Evolutionary conservation across 64 coral and sea anemone genomes (phyloP).

Genomic region (Porites australiensis): DNA sequence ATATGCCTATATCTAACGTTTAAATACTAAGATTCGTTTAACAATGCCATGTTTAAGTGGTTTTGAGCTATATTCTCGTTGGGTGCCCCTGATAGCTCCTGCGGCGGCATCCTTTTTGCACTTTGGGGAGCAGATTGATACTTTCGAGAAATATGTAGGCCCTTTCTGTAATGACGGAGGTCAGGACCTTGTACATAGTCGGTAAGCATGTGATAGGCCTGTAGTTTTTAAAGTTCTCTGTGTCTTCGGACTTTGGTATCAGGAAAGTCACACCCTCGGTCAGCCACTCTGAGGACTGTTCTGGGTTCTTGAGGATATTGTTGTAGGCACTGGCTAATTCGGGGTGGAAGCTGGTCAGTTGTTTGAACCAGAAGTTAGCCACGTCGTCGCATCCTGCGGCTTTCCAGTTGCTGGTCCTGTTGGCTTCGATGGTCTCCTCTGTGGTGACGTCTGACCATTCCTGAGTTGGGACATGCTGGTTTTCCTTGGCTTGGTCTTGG

Average conservation of each 20-base stretch:
- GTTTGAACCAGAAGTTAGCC: constrained; percentile 21
- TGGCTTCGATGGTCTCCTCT: background rate
- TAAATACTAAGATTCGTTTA: too few species aligned
- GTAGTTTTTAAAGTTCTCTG: background rate
- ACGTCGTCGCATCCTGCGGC: background rate
- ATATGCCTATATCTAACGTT: too few species aligned
- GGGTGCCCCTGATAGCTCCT: background rate
- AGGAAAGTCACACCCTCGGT: background rate
- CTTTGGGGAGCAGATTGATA: too few species aligned
- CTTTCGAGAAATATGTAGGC: too few species aligned
- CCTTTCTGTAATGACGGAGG: background rate
- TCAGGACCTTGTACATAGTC: constrained; percentile 27
- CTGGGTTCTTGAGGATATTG: background rate
- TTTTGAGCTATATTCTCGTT: too few species aligned
- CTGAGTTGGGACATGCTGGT: background rate
- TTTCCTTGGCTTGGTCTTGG: too few species aligned
- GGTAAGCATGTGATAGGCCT: constrained; percentile 27
- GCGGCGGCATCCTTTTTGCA: background rate
- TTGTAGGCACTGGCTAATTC: constrained; percentile 13
- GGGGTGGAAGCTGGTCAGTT: background rate
- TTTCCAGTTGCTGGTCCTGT: constrained; percentile 7
- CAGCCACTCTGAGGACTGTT: background rate
- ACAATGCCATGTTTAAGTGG: too few species aligned
- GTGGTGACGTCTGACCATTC: constrained; percentile 1
- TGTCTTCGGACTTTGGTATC: background rate